phyloP scores from a whole-genome alignment of 1,140 invertebrate genomes.

The Coelopa frigida region DNA sequence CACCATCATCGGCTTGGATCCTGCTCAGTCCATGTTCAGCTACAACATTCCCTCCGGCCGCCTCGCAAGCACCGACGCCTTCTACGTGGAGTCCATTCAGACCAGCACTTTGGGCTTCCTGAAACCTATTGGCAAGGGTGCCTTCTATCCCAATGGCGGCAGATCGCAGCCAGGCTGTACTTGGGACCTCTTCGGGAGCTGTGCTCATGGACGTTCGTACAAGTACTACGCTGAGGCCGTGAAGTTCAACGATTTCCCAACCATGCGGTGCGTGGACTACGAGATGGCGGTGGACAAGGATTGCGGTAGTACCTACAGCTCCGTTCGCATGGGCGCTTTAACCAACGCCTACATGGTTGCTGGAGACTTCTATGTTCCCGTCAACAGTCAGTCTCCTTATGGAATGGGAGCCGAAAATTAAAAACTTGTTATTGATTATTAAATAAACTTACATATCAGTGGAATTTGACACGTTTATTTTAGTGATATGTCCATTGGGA shows the following conservation, averaged over 20 bases:
- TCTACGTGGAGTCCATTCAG: slow-evolving; percentile 48
- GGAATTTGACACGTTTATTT: too few relatives aligned
- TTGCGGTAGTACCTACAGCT: slow-evolving; percentile 16
- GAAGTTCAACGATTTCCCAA: slow-evolving; percentile 3
- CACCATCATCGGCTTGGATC: slow-evolving; percentile 46
- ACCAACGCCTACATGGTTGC: slow-evolving; percentile 7
- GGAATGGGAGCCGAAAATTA: too few relatives aligned
- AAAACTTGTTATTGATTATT: too few relatives aligned
- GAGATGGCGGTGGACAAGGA: slow-evolving; percentile 8
- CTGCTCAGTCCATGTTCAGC: slow-evolving; percentile 45
- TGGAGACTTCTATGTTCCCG: slow-evolving; percentile 15
- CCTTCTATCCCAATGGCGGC: slow-evolving; percentile 51
- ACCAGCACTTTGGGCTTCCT: slow-evolving; percentile 51
- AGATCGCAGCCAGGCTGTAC: slow-evolving; percentile 49
- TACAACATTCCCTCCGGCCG: slow-evolving; percentile 27
- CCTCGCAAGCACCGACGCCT: slow-evolving; percentile 46
- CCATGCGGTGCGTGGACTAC: slow-evolving; percentile 12
- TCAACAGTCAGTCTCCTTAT: slow-evolving; percentile 9
- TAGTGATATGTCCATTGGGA: too few relatives aligned
- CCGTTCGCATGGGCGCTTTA: slow-evolving; percentile 11
- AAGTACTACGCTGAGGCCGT: slow-evolving; percentile 50
- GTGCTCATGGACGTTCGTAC: slow-evolving; percentile 46
- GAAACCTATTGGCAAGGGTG: slow-evolving; percentile 47
- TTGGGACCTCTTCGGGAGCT: slow-evolving; percentile 24
- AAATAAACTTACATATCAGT: too few relatives aligned